Base-by-base conservation (phyloP, 2,888 invertebrate genomes). In the Ypsolopha scabrella region DNA sequence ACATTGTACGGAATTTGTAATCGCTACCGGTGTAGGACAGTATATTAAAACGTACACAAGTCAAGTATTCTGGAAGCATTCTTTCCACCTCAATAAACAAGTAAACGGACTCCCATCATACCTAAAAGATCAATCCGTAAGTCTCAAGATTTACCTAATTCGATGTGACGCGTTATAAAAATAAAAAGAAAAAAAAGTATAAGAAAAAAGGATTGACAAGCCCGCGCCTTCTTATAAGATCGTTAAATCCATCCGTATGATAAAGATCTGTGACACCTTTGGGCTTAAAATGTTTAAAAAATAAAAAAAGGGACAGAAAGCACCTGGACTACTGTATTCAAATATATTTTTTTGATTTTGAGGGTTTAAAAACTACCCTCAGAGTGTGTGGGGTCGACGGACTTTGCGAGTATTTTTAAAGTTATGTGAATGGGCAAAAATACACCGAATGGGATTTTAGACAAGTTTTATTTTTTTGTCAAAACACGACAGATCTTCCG, bases 181-280 rank as follows among this genome's bases (percentile, higher is more conserved):
- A 73, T 64, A 67, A 60, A 61, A 58, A 52, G n/a, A n/a, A n/a
- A 65, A 68, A 72, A 61, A 64, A 60, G 35, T 10, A 70, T 4
- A 74, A 75, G 74, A 75, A 65, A 60, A 60, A 58, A 67, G 73
- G 64, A 24, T 67, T 77, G 80, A 82, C 75, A 69, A 68, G 72
- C 68, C 69, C 72, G 73, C 70, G 70, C 71, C 76, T 48, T 49
- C 49, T 75, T 72, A 76, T 76, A 78, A 77, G 73, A 72, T 80
- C 78, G 78, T 82, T 80, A 81, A 85, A 77, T 76, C 80, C 80
- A 65, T 70, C 76, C 74, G 70, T 35, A 64, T 64, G 85, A 83
- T 83, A 83, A 78, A 76, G 76, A 85, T 83, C 85, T 74, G 82
- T 83, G 85, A 82, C 82, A 85, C 77, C 70, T 80, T 66, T 54